phyloP scores from a whole-genome alignment of 2,888 invertebrate species.

The Raillietiella orientalis region DNA sequence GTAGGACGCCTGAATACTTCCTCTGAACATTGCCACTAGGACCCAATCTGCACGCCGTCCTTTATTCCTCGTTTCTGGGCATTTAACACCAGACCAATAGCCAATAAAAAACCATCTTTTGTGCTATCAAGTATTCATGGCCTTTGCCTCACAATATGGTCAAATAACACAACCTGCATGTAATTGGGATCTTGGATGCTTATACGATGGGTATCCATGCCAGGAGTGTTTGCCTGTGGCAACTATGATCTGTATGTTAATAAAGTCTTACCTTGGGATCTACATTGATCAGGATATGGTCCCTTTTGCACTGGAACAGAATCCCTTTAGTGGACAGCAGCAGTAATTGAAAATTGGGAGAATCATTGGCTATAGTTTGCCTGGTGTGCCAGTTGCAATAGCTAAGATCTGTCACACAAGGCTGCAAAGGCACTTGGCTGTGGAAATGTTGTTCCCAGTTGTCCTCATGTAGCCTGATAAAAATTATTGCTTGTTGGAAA shows the following conservation, averaged over 20 bases:
- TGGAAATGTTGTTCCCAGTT: slow-evolving; percentile 43
- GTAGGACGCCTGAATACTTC: slow-evolving; percentile 99
- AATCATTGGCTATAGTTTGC: slow-evolving; percentile 30
- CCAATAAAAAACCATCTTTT: too few species aligned
- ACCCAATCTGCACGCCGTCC: too few species aligned
- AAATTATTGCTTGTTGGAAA: too few species aligned
- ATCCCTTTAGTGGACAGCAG: slow-evolving; percentile 36
- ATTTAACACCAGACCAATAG: too few species aligned
- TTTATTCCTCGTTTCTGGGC: too few species aligned
- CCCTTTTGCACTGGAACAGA: slow-evolving; percentile 42
- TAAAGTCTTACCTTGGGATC: too few species aligned
- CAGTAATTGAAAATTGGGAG: slow-evolving; percentile 39
- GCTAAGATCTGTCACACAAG: slow-evolving; percentile 31
- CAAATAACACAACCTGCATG: slow-evolving; percentile 40
- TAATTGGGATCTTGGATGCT: slow-evolving; percentile 28
- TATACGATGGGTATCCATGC: slow-evolving; percentile 28
- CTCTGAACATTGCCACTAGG: too few species aligned
- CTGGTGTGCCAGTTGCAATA: slow-evolving; percentile 45
- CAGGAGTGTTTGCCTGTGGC: slow-evolving; percentile 20
- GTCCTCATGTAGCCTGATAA: too few species aligned
- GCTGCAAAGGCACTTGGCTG: slow-evolving; percentile 25
- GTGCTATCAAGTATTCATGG: too few species aligned
- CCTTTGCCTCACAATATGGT: slow-evolving; percentile 33
- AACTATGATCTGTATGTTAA: too few species aligned
- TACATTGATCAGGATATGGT: slow-evolving; percentile 36